A percentile compares a stretch with the other conserved stretches of the same genome.
Conservation (phyloP, 2,888 invertebrate genomes). For the Eubasilissa splendida region DNA sequence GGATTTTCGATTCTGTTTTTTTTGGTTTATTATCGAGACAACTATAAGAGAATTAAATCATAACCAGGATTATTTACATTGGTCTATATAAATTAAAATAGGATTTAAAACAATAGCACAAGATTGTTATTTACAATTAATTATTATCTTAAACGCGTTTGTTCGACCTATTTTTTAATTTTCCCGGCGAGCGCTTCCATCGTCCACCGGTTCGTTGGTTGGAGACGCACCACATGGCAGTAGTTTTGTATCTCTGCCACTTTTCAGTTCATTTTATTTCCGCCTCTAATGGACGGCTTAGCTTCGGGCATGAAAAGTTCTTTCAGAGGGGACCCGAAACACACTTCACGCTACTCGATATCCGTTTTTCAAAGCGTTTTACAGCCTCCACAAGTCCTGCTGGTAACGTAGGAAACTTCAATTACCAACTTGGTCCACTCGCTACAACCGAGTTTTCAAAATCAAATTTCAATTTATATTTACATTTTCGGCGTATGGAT, state of each 20-base stretch:
- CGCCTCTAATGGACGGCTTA: constrained; percentile 27
- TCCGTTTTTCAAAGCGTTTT: constrained; percentile 18
- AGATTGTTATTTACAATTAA: too few relatives aligned
- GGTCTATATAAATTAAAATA: too few relatives aligned
- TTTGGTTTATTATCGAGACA: too few relatives aligned
- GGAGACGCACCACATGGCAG: background rate
- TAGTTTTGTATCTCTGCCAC: constrained; percentile 25
- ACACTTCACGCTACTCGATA: constrained; percentile 18
- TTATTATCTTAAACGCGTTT: too few relatives aligned
- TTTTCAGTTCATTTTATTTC: constrained; percentile 33
- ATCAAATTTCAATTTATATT: background rate
- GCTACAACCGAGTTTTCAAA: background rate
- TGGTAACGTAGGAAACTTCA: constrained; percentile 8
- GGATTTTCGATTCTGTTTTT: too few relatives aligned
- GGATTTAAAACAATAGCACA: too few relatives aligned
- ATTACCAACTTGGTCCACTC: constrained; percentile 3
- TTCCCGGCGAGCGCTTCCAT: too few relatives aligned
- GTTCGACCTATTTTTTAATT: too few relatives aligned
- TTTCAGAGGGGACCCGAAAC: constrained; percentile 12
- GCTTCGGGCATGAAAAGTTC: constrained; percentile 35
- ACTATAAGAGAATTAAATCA: too few relatives aligned
- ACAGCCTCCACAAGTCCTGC: constrained; percentile 1
- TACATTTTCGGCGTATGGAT: too few relatives aligned
- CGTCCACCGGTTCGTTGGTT: background rate
- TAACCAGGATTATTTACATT: too few relatives aligned